phyloP scores from a whole-genome alignment of 2,113 vertebrate genomes.

The Nettapus auritus region DNA sequence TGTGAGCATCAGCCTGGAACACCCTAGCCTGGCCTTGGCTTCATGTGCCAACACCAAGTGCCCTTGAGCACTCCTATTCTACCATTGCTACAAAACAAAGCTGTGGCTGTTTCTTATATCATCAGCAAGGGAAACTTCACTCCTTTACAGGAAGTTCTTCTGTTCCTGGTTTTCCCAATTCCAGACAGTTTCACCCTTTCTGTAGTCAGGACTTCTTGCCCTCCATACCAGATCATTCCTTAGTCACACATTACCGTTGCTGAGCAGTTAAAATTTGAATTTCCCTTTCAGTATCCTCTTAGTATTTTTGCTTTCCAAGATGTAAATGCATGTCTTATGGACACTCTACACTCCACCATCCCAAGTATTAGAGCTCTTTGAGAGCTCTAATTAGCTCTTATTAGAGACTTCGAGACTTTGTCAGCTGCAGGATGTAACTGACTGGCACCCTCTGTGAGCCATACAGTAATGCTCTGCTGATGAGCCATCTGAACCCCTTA shows the following conservation, averaged over 20 bases:
- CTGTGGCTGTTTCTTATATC: not conserved
- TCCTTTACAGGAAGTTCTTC: not conserved
- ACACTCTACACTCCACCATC: rapidly evolving
- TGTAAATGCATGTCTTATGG: rapidly evolving
- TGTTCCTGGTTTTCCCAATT: not conserved
- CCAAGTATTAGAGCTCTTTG: not conserved
- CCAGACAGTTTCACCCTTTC: not conserved
- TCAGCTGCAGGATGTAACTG: not conserved
- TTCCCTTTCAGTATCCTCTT: not conserved
- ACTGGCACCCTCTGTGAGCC: not conserved
- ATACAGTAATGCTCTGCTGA: not conserved
- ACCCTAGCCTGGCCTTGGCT: not conserved
- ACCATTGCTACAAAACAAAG: not conserved
- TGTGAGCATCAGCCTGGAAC: too few species aligned
- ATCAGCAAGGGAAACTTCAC: not conserved
- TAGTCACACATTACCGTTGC: not conserved
- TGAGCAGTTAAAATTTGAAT: not conserved
- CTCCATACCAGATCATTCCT: not conserved
- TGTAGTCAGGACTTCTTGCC: not conserved
- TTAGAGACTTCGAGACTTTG: not conserved
- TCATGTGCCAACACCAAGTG: not conserved
- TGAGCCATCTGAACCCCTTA: not conserved
- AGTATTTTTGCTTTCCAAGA: not conserved
- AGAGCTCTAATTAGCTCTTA: too few species aligned
- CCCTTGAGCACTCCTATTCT: rapidly evolving